phyloP scores from a whole-genome alignment of 2,888 invertebrate species.

The Syrista parreyssii region DNA sequence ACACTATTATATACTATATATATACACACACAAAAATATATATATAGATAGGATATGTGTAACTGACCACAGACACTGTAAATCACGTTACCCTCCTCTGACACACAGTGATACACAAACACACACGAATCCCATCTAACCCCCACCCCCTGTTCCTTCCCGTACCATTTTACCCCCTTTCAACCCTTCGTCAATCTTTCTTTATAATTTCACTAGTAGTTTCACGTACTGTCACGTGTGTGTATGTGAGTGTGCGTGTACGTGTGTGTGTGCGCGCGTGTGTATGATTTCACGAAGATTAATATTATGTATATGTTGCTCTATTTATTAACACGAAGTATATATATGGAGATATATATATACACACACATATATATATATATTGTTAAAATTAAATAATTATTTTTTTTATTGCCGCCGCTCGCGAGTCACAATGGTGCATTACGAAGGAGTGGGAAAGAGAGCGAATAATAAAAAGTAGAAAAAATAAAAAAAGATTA shows the following conservation, averaged over 20 bases:
- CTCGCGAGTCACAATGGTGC: constrained; percentile 19
- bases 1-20: constrained; percentile 12
- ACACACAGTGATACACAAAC: not conserved
- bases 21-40: constrained; percentile 30
- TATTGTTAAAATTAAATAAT: constrained; percentile 60
- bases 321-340: constrained; percentile 61
- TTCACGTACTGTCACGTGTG: constrained; percentile 30
- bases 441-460: constrained; percentile 7
- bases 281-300: constrained; percentile 48
- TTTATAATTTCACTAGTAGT: constrained; percentile 33
- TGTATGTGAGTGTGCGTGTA: not conserved
- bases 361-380: constrained; percentile 41
- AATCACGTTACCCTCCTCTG: constrained; percentile 27
- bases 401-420: constrained; percentile 52
- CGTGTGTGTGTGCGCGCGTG: not conserved
- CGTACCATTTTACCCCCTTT: constrained; percentile 10
- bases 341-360: constrained; percentile 27
- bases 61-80: constrained; percentile 39
- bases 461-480: constrained; percentile 12
- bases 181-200: constrained; percentile 20
- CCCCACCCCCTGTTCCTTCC: not conserved
- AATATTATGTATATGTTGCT: constrained; percentile 64
- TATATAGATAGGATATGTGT: constrained; percentile 41
- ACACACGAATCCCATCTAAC: not conserved
- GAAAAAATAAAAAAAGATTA: constrained; percentile 7